phyloP scores from a whole-genome alignment of 2,113 vertebrate genomes.

The Picathartes gymnocephalus region DNA sequence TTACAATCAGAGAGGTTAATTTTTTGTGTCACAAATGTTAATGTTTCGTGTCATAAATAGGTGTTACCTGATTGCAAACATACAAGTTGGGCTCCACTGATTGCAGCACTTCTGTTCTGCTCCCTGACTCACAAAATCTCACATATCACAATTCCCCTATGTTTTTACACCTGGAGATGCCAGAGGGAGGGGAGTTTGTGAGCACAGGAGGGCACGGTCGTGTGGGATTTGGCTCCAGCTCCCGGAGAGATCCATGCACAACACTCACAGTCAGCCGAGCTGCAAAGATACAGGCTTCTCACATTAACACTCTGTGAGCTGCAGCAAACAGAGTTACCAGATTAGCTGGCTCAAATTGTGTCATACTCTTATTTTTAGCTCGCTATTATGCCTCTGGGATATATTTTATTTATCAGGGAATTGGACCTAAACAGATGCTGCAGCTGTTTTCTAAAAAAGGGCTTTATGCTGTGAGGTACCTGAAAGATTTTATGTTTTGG shows the following conservation, averaged over 20 bases:
- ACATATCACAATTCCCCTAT: rapidly evolving
- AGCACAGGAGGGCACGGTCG: neutral
- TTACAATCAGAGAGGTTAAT: neutral
- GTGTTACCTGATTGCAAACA: neutral
- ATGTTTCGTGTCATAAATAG: rapidly evolving
- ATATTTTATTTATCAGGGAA: neutral
- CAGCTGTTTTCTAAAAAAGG: neutral
- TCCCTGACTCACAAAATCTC: neutral
- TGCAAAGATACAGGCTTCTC: neutral
- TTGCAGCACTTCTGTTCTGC: rapidly evolving
- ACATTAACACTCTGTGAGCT: neutral
- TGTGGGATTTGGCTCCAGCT: neutral
- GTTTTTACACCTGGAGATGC: neutral
- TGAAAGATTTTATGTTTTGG: neutral
- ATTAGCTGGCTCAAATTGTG: neutral
- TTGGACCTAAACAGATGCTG: neutral
- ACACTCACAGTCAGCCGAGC: neutral
- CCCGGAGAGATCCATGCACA: rapidly evolving
- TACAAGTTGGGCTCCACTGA: neutral
- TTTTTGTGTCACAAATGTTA: no score
- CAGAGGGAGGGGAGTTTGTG: neutral
- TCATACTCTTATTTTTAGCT: neutral
- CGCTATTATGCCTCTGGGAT: neutral
- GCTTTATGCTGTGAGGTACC: neutral
- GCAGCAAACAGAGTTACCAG: neutral